A percentile compares a stretch with the other conserved stretches of the same genome.
These are phyloP conservation scores for Hippopotamus amphibius DNA, from an alignment of 2,113 vertebrate species.

Conservation along the genomic window DNA sequence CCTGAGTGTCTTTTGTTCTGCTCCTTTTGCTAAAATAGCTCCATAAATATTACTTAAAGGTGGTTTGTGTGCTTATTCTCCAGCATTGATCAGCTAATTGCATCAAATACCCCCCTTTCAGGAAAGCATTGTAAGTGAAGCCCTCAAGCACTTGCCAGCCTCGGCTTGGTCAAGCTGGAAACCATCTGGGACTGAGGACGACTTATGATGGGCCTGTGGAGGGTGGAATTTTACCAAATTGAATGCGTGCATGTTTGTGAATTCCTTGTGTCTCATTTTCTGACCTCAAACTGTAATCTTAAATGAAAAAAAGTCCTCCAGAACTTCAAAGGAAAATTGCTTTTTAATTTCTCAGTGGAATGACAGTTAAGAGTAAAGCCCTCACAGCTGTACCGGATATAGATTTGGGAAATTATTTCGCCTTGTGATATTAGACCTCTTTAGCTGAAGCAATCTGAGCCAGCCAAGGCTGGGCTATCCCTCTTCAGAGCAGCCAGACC, in stretches of 20 bases:
- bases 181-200: background rate
- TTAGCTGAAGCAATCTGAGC: background rate
- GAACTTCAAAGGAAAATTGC: conserved; percentile 62
- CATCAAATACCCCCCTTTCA: background rate
- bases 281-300: conserved; percentile 57
- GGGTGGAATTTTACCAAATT: background rate
- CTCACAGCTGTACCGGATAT: conserved; percentile 36
- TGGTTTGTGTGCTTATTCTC: background rate
- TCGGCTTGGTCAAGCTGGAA: background rate
- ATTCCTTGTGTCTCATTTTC: conserved; percentile 1
- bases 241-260: background rate
- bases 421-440: background rate
- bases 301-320: background rate
- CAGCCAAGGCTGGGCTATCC: background rate
- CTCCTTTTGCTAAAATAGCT: background rate
- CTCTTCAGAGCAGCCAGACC: background rate
- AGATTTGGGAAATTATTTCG: background rate
- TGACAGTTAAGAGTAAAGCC: background rate
- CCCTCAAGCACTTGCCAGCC: rapidly evolving
- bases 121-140: background rate
- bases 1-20: background rate
- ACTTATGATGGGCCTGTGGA: background rate
- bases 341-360: conserved; percentile 45
- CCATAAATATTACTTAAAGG: background rate
- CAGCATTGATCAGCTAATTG: too few relatives aligned